These are phyloP conservation scores for Camponotus floridanus DNA, from an alignment of 1,140 invertebrate genomes.

Conservation along the genomic window DNA sequence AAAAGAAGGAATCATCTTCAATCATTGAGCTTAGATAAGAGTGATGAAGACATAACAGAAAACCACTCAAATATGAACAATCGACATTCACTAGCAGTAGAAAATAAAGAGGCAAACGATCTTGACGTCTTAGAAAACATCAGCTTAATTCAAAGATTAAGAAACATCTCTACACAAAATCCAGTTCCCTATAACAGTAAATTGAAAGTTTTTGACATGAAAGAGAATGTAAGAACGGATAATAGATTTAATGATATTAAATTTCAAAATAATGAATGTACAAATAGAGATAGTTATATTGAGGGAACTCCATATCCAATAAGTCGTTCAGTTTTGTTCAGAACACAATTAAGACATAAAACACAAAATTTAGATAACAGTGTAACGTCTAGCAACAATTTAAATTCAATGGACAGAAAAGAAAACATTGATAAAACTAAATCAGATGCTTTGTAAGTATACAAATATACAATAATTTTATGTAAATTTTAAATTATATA, in stretches of 20 bases:
- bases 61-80: background rate
- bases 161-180: constrained; percentile 17
- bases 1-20: constrained; percentile 5
- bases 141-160: constrained; percentile 54
- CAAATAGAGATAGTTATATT: constrained; percentile 15
- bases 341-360: constrained; percentile 38
- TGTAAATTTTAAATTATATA: background rate
- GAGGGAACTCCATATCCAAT: constrained; percentile 57
- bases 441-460: constrained; percentile 49
- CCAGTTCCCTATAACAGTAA: background rate
- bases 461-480: background rate
- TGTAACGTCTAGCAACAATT: too few species aligned
- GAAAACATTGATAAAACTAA: background rate
- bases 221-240: background rate
- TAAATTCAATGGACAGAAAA: background rate
- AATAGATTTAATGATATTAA: background rate
- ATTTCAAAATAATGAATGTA: background rate
- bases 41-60: background rate
- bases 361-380: constrained; percentile 1
- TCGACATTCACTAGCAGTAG: background rate
- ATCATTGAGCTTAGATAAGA: background rate
- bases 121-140: constrained; percentile 27
- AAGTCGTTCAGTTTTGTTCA: constrained; percentile 33
- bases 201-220: background rate
- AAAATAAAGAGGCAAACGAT: constrained; percentile 15